Evolutionary conservation across 2,113 vertebrate genomes (phyloP).

Genomic region (Anguilla japonica): DNA sequence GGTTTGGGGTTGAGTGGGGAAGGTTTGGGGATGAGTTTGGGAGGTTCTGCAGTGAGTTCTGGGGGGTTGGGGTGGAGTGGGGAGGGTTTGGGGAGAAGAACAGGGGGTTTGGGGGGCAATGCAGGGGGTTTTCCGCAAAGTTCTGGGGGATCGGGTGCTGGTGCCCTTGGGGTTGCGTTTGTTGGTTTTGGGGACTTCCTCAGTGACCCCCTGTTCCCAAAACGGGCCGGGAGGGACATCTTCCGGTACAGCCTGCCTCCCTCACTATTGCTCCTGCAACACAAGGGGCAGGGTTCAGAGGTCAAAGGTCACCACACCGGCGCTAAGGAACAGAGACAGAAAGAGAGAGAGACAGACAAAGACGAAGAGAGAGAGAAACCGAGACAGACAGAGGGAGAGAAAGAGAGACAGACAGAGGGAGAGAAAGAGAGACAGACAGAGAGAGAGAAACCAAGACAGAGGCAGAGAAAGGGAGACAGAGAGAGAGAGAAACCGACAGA

Average conservation of each 20-base stretch:
- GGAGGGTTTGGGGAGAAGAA: conserved; percentile 16
- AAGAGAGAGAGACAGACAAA: no score
- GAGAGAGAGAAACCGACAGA: no score
- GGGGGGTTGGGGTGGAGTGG: background rate
- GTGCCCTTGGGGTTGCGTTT: background rate
- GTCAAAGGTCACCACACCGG: background rate
- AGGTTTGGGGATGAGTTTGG: conserved; percentile 16
- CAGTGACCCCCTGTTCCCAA: conserved; percentile 57
- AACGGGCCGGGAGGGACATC: conserved; percentile 51
- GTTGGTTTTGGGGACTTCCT: conserved; percentile 43
- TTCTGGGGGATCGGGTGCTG: background rate
- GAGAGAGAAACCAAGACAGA: no score
- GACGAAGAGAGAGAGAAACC: background rate
- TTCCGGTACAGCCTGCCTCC: conserved; percentile 65
- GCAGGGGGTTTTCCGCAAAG: background rate
- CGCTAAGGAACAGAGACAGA: no score
- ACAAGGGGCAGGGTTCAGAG: background rate
- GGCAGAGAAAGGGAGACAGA: no score
- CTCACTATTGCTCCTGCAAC: conserved; percentile 55
- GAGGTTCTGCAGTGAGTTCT: conserved; percentile 5
- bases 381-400: no score
- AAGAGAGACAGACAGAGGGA: no score
- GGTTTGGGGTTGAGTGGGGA: background rate
- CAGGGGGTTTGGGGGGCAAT: conserved; percentile 1
- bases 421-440: no score